Base-by-base conservation (phyloP, 2,888 invertebrate genomes). In the Cartodere bifasciata region DNA sequence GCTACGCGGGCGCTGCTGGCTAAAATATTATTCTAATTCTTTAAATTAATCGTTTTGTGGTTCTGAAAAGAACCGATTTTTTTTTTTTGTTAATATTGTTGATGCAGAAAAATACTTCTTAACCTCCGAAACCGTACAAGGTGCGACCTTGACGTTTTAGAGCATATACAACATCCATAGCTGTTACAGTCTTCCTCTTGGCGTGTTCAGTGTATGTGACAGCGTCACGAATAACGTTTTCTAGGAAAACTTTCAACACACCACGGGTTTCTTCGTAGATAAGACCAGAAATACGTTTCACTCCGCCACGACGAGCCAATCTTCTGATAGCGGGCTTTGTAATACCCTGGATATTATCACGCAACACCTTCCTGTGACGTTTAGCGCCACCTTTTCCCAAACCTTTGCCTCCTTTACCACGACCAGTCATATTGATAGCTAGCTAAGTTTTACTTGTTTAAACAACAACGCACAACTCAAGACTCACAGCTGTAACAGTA, bases 131-230 rank as follows among this genome's bases (percentile, higher is more conserved):
- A 34, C 85, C 84, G 58, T 85, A 85, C 7, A 86, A 58, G 37
- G 84, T 85, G 44, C 82, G 68, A 3, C 83, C 82, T 60, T 85
- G 84, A 28, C 83, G 65, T 53, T 86, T 85, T 49, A 85, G 57
- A n/a, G 83, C 83, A 50, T 85, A 87, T 27, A 86, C 83, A 7
- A 87, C 80, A 45, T 86, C 85, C 85, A 86, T 85, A 10, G 84
- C 83, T 0, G 84, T 85, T 24, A 86, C 85, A 2, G 85, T 87
- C 63, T 87, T 87, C 45, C 85, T 66, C 60, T 86, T 87, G 17
- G 85, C 85, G 52, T 87, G 84, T 52, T 86, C 84, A 13, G 39
- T 45, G 30, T 44, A 42, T 6, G 42, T 86, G 15, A 46, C 46
- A 16, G 44, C 43, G 25, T 47, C 45, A 16, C 44, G 30, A 20